Conservation (phyloP, 2,797 vertebrate genomes). For the Gallirallus australis region DNA sequence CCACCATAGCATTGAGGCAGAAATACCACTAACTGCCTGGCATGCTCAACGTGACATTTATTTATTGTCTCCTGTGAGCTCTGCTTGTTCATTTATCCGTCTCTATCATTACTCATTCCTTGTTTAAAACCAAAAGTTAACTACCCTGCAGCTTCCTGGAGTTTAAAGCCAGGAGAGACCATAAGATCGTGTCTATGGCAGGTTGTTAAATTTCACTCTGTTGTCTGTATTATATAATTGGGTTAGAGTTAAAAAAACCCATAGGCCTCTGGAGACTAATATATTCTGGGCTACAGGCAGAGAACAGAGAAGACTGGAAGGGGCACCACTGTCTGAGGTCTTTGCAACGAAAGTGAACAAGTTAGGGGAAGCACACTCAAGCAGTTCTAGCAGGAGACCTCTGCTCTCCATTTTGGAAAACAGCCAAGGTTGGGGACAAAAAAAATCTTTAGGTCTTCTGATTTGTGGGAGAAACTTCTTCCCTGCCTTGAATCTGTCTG, state of each 20-base stretch:
- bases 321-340: not conserved
- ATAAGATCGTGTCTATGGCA: fast-evolving
- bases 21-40: not conserved
- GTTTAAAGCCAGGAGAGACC: not conserved
- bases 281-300: not conserved
- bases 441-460: not conserved
- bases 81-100: constrained; percentile 1
- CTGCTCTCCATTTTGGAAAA: not conserved
- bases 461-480: not conserved
- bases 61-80: not conserved
- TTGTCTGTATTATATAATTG: not conserved
- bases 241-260: not conserved
- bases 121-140: constrained; percentile 26
- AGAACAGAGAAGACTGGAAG: not conserved
- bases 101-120: constrained; percentile 9
- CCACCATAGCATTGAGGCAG: not conserved
- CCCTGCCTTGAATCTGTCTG: not conserved
- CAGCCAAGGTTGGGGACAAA: not conserved
- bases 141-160: not conserved
- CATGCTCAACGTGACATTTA: not conserved
- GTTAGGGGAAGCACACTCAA: not conserved
- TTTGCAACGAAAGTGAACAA: not conserved
- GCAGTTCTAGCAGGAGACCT: not conserved
- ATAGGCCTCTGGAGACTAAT: not conserved
- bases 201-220: not conserved